Conservation (phyloP, 1,140 invertebrate species). For the Agraylea sexmaculata region DNA sequence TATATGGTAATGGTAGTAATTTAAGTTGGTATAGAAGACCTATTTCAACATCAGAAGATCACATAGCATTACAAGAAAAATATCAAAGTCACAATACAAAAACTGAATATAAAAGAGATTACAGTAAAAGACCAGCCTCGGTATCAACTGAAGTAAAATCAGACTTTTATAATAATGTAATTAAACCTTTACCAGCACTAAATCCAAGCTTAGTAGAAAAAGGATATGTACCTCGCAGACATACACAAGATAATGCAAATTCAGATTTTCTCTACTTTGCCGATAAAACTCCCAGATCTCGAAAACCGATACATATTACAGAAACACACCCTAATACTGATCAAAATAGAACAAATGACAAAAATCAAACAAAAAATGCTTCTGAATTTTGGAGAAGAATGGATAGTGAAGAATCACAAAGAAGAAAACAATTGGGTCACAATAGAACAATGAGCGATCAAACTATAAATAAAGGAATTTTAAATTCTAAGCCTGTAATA, state of each 20-base stretch:
- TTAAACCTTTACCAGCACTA: too few species aligned
- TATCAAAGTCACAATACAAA: conserved; percentile 23
- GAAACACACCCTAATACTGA: conserved; percentile 16
- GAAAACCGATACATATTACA: conserved; percentile 49
- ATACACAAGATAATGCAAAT: conserved; percentile 15
- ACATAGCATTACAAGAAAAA: conserved; percentile 39
- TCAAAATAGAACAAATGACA: conserved; percentile 19
- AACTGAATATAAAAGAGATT: conserved; percentile 26
- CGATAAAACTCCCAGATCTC: conserved; percentile 51
- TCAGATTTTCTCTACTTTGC: conserved; percentile 50
- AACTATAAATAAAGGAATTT: conserved; percentile 23
- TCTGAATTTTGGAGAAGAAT: conserved; percentile 52
- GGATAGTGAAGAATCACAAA: conserved; percentile 40
- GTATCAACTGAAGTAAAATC: conserved; percentile 37
- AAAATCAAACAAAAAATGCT: conserved; percentile 32
- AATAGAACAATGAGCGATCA: conserved; percentile 33
- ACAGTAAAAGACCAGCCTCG: conserved; percentile 41
- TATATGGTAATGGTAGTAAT: conserved; percentile 4
- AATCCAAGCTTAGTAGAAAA: too few species aligned
- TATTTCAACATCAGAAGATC: conserved; percentile 44
- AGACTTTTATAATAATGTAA: conserved; percentile 22
- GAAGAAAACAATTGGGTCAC: conserved; percentile 30
- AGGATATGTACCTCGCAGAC: conserved; percentile 6
- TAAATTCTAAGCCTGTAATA: too few species aligned
- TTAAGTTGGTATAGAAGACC: conserved; percentile 23